Base-by-base conservation (phyloP, 2,113 vertebrate genomes). In the Telmatochromis sp. region DNA sequence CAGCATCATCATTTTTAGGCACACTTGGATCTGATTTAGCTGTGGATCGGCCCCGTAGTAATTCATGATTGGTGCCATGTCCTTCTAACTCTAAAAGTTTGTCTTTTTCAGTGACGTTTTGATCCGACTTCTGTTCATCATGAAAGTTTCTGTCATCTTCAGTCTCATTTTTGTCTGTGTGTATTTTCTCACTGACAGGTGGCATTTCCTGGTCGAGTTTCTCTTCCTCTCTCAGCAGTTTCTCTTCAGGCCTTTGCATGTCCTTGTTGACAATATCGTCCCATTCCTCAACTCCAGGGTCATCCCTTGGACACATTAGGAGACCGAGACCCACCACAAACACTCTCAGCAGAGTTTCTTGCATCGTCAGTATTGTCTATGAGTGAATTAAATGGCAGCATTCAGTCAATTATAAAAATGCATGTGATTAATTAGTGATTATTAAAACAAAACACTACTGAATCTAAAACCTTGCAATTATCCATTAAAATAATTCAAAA, bases 291-390 rank as follows among this genome's bases (percentile, higher is more conserved):
- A 93, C 3, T 19, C 79, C 15, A 1, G 88, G 86, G 21, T 94
- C 79, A 33, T 96, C 94, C 12, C 84, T 94, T 1, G 92, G 94
- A 82, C 75, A 85, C 23, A 85, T 71, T 1, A 96, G 53, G 33
- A 97, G 87, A 63, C 95, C 90, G 54, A 94, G 31, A 58, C 92
- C 83, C 35, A 97, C 47, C 50, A 95, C 57, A 42, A 94, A 80
- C 60, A 95, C 89, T 19, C 88, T 87, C 45, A 96, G 84, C 31
- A 96, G 12, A 13, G 80, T 89, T 19, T 93, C 94, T 83, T 95
- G 95, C 96, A 96, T 96, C 63, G 17, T 94, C 45, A 73, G 7
- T 47, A n/a, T 28, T 37, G 17, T 90, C 79, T 91, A 83, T 75
- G 31, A 91, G 90, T 33, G 10, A 10, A 55, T 75, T 26, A 82